These are phyloP conservation scores for Epinephelus moara DNA, from an alignment of 2,113 vertebrate species.

Conservation along the genomic window DNA sequence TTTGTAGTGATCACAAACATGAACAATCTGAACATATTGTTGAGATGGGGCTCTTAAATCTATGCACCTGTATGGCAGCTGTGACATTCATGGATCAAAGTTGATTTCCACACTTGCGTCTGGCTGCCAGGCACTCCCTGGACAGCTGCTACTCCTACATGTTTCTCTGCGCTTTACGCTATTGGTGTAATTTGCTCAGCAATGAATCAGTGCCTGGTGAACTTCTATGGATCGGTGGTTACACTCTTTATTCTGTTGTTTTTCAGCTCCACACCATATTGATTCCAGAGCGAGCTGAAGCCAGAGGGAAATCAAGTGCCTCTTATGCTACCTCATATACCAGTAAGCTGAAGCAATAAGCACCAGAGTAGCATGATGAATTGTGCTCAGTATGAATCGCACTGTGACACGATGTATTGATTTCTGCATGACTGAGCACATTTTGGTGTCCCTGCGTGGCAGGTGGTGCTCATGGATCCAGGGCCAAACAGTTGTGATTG, in stretches of 20 bases:
- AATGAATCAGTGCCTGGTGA: conserved; percentile 28
- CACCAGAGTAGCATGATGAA: conserved; percentile 50
- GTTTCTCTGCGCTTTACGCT: background rate
- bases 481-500: background rate
- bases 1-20: background rate
- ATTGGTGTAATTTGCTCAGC: conserved; percentile 33
- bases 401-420: conserved; percentile 53
- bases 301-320: conserved; percentile 67
- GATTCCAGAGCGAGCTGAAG: conserved; percentile 45
- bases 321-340: conserved; percentile 55
- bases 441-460: conserved; percentile 40
- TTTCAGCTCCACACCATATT: conserved; percentile 48
- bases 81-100: conserved; percentile 36
- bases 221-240: conserved; percentile 28
- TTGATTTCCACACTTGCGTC: conserved; percentile 22
- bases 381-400: conserved; percentile 36
- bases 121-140: background rate
- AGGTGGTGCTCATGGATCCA: conserved; percentile 23
- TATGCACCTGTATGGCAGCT: conserved; percentile 27
- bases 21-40: background rate
- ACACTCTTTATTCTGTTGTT: conserved; percentile 42
- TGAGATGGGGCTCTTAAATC: background rate
- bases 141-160: conserved; percentile 20
- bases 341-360: conserved; percentile 47
- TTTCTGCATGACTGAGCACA: conserved; percentile 56